Conservation (phyloP, 2,888 invertebrate species). For the Hyppa rectilinea region DNA sequence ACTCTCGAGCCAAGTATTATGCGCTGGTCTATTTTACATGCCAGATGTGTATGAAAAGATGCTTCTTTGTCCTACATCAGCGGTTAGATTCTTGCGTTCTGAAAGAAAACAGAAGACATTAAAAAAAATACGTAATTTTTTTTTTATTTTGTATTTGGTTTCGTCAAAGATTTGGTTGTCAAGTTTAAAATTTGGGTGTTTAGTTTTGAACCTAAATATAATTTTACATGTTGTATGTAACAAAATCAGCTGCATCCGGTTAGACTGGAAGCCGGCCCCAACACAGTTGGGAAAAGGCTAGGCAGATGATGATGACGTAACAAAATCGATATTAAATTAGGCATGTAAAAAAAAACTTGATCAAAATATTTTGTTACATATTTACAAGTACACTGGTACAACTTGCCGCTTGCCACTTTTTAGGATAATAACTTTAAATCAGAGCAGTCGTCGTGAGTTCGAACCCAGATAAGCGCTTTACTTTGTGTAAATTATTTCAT, state of each 20-base stretch:
- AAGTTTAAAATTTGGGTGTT: background rate
- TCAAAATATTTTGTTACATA: background rate
- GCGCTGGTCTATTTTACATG: slow-evolving; percentile 53
- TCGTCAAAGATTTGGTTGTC: background rate
- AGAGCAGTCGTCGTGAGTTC: too few relatives aligned
- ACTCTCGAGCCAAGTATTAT: slow-evolving; percentile 62
- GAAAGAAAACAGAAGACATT: slow-evolving; percentile 25
- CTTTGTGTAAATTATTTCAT: too few relatives aligned
- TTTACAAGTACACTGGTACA: too few relatives aligned
- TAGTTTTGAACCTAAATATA: background rate
- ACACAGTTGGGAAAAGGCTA: too few relatives aligned
- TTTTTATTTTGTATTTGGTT: background rate
- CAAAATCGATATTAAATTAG: background rate
- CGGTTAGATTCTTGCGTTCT: slow-evolving; percentile 48
- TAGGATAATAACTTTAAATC: background rate
- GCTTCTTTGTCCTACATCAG: slow-evolving; percentile 54
- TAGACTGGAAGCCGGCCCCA: too few relatives aligned
- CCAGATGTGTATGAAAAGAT: slow-evolving; percentile 62
- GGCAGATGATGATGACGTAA: too few relatives aligned
- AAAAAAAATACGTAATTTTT: too few relatives aligned
- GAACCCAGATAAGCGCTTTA: too few relatives aligned
- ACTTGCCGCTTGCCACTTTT: background rate
- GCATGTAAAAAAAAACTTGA: background rate
- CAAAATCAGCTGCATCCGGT: too few relatives aligned
- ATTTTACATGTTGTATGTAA: background rate